phyloP scores from a whole-genome alignment of 37 sponge, comb jelly and placozoan genomes.

The Haliclona indistincta region DNA sequence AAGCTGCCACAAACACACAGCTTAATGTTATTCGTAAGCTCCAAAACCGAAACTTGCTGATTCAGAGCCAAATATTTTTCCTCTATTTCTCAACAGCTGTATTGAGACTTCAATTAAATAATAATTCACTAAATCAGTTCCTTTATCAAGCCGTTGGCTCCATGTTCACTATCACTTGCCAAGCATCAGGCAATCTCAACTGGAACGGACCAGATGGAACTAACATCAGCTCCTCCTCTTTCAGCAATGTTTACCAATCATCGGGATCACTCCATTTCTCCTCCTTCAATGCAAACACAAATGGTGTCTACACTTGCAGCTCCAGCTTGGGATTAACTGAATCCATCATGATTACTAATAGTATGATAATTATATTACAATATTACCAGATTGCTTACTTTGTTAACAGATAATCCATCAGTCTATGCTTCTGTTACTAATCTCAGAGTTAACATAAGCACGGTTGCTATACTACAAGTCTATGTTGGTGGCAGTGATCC shows the following conservation, averaged over 20 bases:
- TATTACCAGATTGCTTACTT: too few relatives aligned
- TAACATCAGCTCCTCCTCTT: too few relatives aligned
- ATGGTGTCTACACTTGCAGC: neutral
- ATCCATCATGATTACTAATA: constrained; percentile 7
- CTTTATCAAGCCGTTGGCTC: neutral
- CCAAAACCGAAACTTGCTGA: too few relatives aligned
- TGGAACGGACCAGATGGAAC: neutral
- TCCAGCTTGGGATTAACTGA: neutral
- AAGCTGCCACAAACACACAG: neutral
- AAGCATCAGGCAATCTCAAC: neutral
- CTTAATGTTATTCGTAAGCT: too few relatives aligned
- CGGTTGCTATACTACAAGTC: neutral
- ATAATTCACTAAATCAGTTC: neutral
- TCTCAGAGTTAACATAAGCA: neutral
- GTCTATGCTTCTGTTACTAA: neutral
- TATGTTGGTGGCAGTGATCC: neutral
- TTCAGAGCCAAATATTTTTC: too few relatives aligned
- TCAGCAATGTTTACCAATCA: too few relatives aligned
- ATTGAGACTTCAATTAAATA: neutral
- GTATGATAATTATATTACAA: neutral
- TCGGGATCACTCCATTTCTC: too few relatives aligned
- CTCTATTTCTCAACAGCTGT: neutral
- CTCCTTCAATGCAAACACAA: neutral
- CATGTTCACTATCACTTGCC: neutral
- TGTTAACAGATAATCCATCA: constrained; percentile 19